Base-by-base conservation (phyloP, 2,888 invertebrate species). In the Caenorhabditis angaria region DNA sequence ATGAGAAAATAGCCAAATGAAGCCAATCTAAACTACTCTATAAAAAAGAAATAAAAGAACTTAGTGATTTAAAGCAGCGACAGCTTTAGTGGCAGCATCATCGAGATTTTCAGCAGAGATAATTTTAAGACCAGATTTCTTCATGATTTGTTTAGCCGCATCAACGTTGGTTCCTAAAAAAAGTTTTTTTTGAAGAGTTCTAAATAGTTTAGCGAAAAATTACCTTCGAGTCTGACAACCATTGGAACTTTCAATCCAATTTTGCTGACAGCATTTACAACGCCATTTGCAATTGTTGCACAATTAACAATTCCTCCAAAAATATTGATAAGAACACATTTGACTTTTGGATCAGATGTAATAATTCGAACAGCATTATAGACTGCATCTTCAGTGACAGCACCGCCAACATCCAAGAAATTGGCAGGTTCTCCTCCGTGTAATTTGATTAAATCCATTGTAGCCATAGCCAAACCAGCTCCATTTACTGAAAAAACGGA, bases 301-400 rank as follows among this genome's bases (percentile, higher is more conserved):
- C 99, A 99, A 89, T 99, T 96, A 0, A 99, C 97, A 88, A 99
- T 99, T 64, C 99, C 96, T 79, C 95, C 99, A 90, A 99, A 99
- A 1, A 99, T 95, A 90, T 99, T 99, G 0, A 99, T 96, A 72
- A 99, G 91, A 82, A 99, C 93, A 8, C 94, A 93, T 88, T 95
- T 94, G 0, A 99, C 90, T 82, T 88, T 88, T 71, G 82, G 85
- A 90, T 92, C 92, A 77, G 91, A 90, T 28, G 94, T 93, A 63
- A 97, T 91, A 77, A 99, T 94, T 88, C 92, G 91, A 88, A 99
- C 93, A 2, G 97, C 99, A 80, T 94, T 92, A 65, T 92, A 91
- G 27, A 85, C 85, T 91, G 97, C 97, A 25, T 93, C 91, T 87
- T 97, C 96, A 65, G 93, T 94, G 0, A 97, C 99, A 67, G 93